Percentiles rank a stretch among this genome's conserved stretches.
Evolutionary conservation across 35 echinoderm and acorn worm species (phyloP).

Genomic region (Apostichopus parvimensis): DNA sequence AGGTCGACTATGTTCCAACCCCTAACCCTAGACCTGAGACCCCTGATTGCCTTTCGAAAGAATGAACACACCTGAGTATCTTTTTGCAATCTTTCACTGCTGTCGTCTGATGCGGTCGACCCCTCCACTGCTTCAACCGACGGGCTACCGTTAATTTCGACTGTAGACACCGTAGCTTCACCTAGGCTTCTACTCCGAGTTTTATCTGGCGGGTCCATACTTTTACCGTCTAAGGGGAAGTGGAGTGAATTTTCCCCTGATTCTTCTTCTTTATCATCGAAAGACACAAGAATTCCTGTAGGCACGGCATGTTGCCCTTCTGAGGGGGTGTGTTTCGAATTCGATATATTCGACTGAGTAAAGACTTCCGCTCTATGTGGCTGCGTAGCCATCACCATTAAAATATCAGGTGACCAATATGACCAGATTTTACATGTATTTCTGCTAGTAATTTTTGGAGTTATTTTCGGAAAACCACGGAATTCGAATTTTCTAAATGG

Average conservation of each 20-base stretch:
- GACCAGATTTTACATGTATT: too few species aligned
- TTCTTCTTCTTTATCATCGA: constrained; percentile 1
- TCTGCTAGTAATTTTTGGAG: too few species aligned
- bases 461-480: too few species aligned
- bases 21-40: too few species aligned
- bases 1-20: too few species aligned
- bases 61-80: not conserved
- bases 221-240: not conserved
- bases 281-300: constrained; percentile 45
- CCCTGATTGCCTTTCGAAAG: too few species aligned
- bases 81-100: not conserved
- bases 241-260: not conserved
- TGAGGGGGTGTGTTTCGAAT: constrained; percentile 47
- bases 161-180: not conserved
- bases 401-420: too few species aligned
- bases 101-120: not conserved
- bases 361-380: not conserved
- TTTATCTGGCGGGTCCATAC: not conserved
- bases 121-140: not conserved
- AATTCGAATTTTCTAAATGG: too few species aligned
- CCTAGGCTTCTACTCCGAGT: not conserved
- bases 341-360: not conserved
- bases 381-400: constrained; percentile 4
- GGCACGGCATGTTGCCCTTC: not conserved
- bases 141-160: constrained; percentile 2